phyloP scores from a whole-genome alignment of 2,113 vertebrate species.

The Lontra canadensis region DNA sequence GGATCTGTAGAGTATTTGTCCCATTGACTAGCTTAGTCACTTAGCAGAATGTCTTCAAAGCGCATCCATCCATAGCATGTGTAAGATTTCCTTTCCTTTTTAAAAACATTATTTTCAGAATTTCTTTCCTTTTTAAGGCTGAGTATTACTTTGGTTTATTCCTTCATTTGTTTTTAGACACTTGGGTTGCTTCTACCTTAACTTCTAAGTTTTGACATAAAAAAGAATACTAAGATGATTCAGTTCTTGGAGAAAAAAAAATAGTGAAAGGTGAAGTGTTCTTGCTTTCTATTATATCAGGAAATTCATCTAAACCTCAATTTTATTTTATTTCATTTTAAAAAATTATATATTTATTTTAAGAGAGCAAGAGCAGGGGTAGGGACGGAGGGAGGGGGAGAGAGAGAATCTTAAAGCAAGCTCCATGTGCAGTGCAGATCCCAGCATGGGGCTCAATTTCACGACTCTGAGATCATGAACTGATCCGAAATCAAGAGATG shows the following conservation, averaged over 20 bases:
- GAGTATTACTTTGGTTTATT: not conserved
- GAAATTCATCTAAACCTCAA: not conserved
- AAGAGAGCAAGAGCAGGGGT: not conserved
- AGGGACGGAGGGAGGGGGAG: not conserved
- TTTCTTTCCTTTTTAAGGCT: not conserved
- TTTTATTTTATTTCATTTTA: not conserved
- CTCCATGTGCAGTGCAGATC: not conserved
- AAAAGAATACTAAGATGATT: not conserved
- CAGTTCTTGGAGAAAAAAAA: not conserved
- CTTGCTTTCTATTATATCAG: not conserved
- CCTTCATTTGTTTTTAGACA: not conserved
- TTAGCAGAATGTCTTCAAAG: not conserved
- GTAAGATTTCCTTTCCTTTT: not conserved
- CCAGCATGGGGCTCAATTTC: not conserved
- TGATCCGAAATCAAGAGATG: not conserved
- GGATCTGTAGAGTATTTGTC: not conserved
- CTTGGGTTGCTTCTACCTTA: not conserved
- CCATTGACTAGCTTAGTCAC: not conserved
- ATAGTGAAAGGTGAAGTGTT: not conserved
- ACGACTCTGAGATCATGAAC: not conserved
- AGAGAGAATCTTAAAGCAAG: not conserved
- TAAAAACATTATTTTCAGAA: not conserved
- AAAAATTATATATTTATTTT: not conserved
- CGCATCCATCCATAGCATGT: not conserved
- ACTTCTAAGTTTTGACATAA: conserved; percentile 13